These are phyloP conservation scores for Drosophila rubida DNA, from an alignment of 2,888 invertebrate species.

Conservation along the genomic window DNA sequence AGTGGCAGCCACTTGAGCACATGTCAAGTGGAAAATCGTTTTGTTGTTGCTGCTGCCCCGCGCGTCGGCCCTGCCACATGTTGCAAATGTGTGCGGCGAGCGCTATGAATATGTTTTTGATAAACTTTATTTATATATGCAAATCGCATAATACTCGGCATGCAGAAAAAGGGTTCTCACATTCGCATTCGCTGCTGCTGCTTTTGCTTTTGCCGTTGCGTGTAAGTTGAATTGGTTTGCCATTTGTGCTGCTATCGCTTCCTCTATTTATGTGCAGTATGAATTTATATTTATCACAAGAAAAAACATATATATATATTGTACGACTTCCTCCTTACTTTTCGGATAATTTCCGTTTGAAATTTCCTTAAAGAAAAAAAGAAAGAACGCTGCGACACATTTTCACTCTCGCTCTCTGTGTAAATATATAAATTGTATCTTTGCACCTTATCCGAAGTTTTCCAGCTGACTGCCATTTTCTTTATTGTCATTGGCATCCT, in stretches of 20 bases:
- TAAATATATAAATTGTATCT: slow-evolving; percentile 17
- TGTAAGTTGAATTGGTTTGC: slow-evolving; percentile 49
- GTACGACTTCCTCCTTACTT: slow-evolving; percentile 5
- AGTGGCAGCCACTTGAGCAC: slow-evolving; percentile 73
- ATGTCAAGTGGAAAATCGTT: slow-evolving; percentile 80
- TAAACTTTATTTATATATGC: slow-evolving; percentile 75
- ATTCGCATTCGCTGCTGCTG: slow-evolving; percentile 18
- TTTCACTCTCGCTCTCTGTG: slow-evolving; percentile 5
- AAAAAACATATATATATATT: background rate
- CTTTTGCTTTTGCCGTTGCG: slow-evolving; percentile 26
- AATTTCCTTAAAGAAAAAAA: slow-evolving; percentile 51
- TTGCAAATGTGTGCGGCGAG: slow-evolving; percentile 4
- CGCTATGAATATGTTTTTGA: slow-evolving; percentile 74
- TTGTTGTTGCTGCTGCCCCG: slow-evolving; percentile 53
- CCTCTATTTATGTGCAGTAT: slow-evolving; percentile 19
- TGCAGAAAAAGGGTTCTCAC: slow-evolving; percentile 40
- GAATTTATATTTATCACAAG: slow-evolving; percentile 9
- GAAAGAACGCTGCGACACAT: slow-evolving; percentile 33
- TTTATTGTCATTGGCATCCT: slow-evolving; percentile 55
- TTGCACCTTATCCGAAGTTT: slow-evolving; percentile 64
- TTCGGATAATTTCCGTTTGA: slow-evolving; percentile 58
- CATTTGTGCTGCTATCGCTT: slow-evolving; percentile 6
- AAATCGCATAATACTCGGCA: slow-evolving; percentile 58
- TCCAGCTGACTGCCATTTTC: slow-evolving; percentile 65
- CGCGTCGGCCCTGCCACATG: background rate